A percentile compares a stretch with the other conserved stretches of the same genome.
Evolutionary conservation across 2,113 vertebrate genomes (phyloP).

Genomic region (Zootoca vivipara): DNA sequence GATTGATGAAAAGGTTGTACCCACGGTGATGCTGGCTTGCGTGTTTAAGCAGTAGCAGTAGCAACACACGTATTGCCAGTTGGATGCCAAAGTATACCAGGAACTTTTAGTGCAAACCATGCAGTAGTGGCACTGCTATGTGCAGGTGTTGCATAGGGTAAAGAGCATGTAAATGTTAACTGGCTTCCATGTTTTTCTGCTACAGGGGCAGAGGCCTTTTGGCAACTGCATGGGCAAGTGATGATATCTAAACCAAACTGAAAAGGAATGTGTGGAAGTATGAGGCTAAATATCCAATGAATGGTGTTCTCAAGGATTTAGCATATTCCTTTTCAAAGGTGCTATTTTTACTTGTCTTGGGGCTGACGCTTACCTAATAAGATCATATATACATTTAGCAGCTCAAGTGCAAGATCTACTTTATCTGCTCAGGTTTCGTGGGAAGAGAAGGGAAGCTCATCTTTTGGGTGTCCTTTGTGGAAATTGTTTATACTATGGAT

Average conservation of each 20-base stretch:
- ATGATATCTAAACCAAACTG: neutral
- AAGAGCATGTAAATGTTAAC: neutral
- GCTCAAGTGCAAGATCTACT: neutral
- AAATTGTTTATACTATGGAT: neutral
- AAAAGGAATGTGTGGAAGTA: neutral
- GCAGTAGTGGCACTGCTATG: neutral
- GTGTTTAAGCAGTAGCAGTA: neutral
- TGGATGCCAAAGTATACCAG: neutral
- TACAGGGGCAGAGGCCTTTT: neutral
- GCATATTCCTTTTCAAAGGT: neutral
- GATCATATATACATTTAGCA: neutral
- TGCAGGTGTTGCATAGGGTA: neutral
- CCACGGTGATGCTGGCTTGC: neutral
- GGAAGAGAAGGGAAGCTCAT: neutral
- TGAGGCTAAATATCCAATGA: neutral
- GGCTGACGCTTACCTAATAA: no score
- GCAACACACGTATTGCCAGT: neutral
- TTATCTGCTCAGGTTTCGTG: neutral
- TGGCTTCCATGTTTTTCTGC: neutral
- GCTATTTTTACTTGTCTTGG: neutral
- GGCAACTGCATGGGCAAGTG: neutral
- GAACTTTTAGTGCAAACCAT: neutral
- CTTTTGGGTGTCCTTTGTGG: neutral
- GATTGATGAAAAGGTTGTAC: neutral
- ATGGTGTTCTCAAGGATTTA: neutral